Base-by-base conservation (phyloP, 2,888 invertebrate genomes). In the Smittia sp. region DNA sequence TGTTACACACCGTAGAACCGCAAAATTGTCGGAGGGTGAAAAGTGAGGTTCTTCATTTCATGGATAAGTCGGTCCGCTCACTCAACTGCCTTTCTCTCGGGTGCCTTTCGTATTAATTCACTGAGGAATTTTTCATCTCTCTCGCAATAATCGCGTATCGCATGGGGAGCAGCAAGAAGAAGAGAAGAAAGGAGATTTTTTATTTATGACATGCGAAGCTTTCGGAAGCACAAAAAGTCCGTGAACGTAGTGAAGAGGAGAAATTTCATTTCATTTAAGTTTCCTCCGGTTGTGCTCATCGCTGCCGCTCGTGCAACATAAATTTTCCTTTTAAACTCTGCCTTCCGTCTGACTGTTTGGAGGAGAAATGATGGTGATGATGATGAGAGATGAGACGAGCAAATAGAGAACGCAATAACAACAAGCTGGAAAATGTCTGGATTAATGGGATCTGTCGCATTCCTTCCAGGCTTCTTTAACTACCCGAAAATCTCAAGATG, bases 261-360 rank as follows among this genome's bases (percentile, higher is more conserved):
- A 32, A 32, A 9, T 32, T 32, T 32, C 32, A 32, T 32, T 32
- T 32, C 32, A 32, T 32, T 32, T 32, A 32, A 9, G 32, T 32
- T 32, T 32, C 32, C 32, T 32, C 32, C 9, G n/a, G n/a, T n/a
- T n/a, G n/a, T n/a, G n/a, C n/a, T n/a, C 9, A 9, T 32, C 32
- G 32, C 32, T 32, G 32, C 38, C 24, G 20, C 24, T 62, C n/a
- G 6, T 46, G 68, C 25, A 41, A 13, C 68, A 68, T 68, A 46
- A 68, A 68, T 46, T 67, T 67, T 20, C 15, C 11, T 46, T 41
- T 46, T 68, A 68, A 68, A 68, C 68, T 46, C 68, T 41, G 15
- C 9, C n/a, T 1, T 3, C 9, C 6, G 20, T 4, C 6, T 20
- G 22, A n/a, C 22, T 62, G 62, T 22, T 66, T 22, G 9, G 20